Conservation (phyloP, 2,888 invertebrate genomes). For the Dryomyza anilis region DNA sequence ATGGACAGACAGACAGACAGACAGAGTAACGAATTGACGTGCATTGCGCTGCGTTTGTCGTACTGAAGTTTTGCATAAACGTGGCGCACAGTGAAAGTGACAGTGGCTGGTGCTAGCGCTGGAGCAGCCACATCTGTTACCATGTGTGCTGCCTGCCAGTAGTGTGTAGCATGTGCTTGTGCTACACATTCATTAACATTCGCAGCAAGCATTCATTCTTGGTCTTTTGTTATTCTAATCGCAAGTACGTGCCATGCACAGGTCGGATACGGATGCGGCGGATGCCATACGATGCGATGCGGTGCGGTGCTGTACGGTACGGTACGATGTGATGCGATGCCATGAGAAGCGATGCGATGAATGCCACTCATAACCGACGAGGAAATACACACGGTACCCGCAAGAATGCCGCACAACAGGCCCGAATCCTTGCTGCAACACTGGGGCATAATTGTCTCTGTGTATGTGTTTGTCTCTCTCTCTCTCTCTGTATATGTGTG, state of each 20-base stretch:
- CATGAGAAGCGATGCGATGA: no score
- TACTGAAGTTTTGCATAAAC: neutral
- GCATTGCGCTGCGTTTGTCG: no score
- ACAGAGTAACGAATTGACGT: no score
- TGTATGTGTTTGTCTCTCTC: neutral
- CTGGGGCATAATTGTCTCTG: neutral
- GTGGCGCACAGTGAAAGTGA: neutral
- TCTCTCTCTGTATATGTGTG: no score
- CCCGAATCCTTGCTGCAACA: neutral
- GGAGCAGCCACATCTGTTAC: neutral
- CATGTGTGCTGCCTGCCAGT: neutral
- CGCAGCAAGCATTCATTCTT: neutral
- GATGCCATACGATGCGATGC: neutral
- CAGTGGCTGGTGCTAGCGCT: neutral
- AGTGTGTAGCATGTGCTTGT: neutral
- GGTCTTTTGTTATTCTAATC: constrained; percentile 15
- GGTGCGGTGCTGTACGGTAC: no score
- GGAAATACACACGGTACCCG: constrained; percentile 5
- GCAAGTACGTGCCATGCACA: constrained; percentile 9
- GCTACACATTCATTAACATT: neutral
- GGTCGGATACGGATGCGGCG: no score
- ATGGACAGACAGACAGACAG: no score
- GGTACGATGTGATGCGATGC: no score
- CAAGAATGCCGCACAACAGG: constrained; percentile 8
- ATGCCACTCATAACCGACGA: constrained; percentile 3